These are phyloP conservation scores for Mohoua ochrocephala DNA, from an alignment of 2,113 vertebrate genomes.

Conservation along the genomic window DNA sequence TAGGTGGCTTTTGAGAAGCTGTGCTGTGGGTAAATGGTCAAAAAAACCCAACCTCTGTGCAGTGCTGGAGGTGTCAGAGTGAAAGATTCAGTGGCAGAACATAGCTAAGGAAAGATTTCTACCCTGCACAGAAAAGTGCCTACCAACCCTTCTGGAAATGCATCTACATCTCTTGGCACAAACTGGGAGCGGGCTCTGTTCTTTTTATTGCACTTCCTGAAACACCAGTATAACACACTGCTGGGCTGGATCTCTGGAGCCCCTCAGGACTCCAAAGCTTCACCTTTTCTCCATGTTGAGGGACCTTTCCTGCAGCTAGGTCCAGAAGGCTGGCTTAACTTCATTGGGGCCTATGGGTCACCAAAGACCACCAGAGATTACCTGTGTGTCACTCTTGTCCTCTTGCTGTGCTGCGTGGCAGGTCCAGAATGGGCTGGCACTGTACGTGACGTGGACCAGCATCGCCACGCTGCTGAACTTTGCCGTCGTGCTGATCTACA, in stretches of 20 bases:
- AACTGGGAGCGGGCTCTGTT: not conserved
- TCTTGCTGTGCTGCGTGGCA: not conserved
- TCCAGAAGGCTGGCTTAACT: not conserved
- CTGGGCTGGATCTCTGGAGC: not conserved
- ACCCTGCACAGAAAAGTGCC: not conserved
- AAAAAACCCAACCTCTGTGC: not conserved
- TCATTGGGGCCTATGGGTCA: fast-evolving
- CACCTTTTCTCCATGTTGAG: not conserved
- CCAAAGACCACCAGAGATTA: too few species aligned
- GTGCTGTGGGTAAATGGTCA: not conserved
- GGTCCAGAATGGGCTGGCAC: slow-evolving; percentile 82
- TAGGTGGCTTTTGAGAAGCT: slow-evolving; percentile 38
- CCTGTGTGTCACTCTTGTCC: not conserved
- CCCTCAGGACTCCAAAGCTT: not conserved
- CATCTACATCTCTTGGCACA: not conserved
- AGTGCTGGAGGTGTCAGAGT: not conserved
- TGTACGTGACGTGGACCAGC: slow-evolving; percentile 79
- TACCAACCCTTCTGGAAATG: not conserved
- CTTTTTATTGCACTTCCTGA: not conserved
- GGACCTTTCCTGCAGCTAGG: not conserved
- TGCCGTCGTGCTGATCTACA: slow-evolving; percentile 68
- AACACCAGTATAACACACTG: not conserved
- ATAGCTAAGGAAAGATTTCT: not conserved
- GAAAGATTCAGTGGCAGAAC: not conserved
- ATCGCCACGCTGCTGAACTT: slow-evolving; percentile 82